These are phyloP conservation scores for Vanessa tameamea DNA, from an alignment of 1,140 invertebrate species.

Conservation along the genomic window DNA sequence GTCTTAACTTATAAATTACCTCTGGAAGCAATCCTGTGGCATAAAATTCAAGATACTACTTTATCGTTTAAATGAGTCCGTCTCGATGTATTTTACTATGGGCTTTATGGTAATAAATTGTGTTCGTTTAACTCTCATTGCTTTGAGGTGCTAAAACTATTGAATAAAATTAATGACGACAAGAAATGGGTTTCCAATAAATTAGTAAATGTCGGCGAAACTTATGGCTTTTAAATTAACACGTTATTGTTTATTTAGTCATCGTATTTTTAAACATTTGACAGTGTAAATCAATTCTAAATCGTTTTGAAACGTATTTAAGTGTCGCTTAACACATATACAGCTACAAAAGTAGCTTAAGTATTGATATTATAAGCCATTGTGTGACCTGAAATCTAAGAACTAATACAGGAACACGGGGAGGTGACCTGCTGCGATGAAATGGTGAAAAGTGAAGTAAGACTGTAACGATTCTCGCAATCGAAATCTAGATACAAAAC, in stretches of 20 bases:
- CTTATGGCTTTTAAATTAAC: conserved; percentile 2
- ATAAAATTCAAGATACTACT: conserved; percentile 42
- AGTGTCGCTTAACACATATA: too few species aligned
- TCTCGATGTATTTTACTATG: conserved; percentile 19
- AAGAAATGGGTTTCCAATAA: neutral
- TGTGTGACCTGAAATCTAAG: too few species aligned
- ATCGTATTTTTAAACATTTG: too few species aligned
- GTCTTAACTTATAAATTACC: conserved; percentile 35
- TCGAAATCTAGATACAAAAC: too few species aligned
- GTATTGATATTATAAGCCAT: too few species aligned
- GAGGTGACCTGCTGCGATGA: too few species aligned
- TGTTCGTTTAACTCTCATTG: conserved; percentile 16
- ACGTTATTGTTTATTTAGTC: neutral
- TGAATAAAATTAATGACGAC: conserved; percentile 12
- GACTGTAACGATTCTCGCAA: too few species aligned
- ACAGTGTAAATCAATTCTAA: too few species aligned
- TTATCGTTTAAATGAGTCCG: conserved; percentile 26
- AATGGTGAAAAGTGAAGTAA: too few species aligned
- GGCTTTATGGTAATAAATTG: conserved; percentile 25
- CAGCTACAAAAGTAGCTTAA: too few species aligned
- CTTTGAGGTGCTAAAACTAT: conserved; percentile 15
- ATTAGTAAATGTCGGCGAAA: neutral
- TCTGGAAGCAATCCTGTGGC: conserved; percentile 37
- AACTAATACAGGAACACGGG: too few species aligned
- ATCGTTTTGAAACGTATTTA: too few species aligned